Conservation (phyloP, 2,888 invertebrate species). For the Schizaphis graminum region DNA sequence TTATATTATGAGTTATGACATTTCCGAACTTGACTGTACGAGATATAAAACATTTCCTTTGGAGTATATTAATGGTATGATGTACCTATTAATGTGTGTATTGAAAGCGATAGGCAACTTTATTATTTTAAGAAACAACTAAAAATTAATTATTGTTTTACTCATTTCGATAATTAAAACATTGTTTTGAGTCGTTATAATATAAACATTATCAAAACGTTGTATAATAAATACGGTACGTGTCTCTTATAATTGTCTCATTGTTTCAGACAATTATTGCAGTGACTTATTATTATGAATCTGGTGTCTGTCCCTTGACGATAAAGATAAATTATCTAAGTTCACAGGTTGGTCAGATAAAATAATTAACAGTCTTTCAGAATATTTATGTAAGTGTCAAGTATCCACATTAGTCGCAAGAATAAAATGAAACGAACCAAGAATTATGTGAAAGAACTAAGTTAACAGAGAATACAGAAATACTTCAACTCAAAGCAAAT, state of each 20-base stretch:
- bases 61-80: not conserved
- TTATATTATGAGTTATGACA: too few species aligned
- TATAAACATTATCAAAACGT: not conserved
- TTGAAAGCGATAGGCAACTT: not conserved
- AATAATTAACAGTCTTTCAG: not conserved
- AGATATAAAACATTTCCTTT: not conserved
- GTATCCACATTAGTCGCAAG: not conserved
- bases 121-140: not conserved
- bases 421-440: not conserved
- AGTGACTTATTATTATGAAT: not conserved
- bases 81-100: not conserved
- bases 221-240: not conserved
- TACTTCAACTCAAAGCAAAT: not conserved
- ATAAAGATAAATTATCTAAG: not conserved
- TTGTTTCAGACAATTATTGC: not conserved
- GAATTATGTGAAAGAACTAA: not conserved
- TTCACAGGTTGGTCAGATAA: not conserved
- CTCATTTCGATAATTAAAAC: not conserved
- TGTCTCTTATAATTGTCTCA: not conserved
- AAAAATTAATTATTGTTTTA: not conserved
- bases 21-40: too few species aligned
- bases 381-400: not conserved
- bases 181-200: too few species aligned
- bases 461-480: not conserved
- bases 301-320: not conserved